Conservation (phyloP, 2,888 invertebrate species). For the Allacma fusca region DNA sequence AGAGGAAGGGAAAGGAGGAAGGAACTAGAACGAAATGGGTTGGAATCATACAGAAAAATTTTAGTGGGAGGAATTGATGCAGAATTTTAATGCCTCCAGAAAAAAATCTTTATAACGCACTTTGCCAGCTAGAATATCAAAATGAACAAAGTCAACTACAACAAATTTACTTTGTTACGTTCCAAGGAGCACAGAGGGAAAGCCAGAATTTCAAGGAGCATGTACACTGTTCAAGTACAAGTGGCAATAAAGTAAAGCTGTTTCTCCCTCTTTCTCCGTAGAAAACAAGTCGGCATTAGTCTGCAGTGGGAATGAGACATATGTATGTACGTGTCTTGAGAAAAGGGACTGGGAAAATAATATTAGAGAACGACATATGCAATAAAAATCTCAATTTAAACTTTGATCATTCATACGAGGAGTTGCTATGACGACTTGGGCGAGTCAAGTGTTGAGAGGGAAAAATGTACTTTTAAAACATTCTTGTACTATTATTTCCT, state of each 20-base stretch:
- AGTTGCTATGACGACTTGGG: neutral
- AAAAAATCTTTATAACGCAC: neutral
- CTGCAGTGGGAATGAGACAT: neutral
- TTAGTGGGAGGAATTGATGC: too few species aligned
- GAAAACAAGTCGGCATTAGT: too few species aligned
- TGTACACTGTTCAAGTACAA: neutral
- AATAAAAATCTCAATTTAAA: constrained; percentile 48
- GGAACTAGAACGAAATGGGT: too few species aligned
- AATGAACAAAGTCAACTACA: neutral
- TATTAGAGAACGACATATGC: constrained; percentile 6
- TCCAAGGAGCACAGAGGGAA: neutral
- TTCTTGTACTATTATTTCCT: constrained; percentile 11
- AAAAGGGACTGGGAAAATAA: neutral
- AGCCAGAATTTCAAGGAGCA: neutral
- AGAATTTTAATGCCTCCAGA: neutral
- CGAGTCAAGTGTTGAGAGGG: constrained; percentile 14
- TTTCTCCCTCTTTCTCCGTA: neutral
- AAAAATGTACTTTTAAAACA: neutral
- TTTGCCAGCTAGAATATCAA: neutral
- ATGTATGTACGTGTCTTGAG: neutral
- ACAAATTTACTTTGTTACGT: neutral
- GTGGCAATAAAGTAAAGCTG: neutral
- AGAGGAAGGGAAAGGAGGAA: too few species aligned
- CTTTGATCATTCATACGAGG: constrained; percentile 42
- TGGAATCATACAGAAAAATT: too few species aligned